Evolutionary conservation across 2,113 vertebrate genomes (phyloP).

Genomic region (Gymnobelideus leadbeateri): DNA sequence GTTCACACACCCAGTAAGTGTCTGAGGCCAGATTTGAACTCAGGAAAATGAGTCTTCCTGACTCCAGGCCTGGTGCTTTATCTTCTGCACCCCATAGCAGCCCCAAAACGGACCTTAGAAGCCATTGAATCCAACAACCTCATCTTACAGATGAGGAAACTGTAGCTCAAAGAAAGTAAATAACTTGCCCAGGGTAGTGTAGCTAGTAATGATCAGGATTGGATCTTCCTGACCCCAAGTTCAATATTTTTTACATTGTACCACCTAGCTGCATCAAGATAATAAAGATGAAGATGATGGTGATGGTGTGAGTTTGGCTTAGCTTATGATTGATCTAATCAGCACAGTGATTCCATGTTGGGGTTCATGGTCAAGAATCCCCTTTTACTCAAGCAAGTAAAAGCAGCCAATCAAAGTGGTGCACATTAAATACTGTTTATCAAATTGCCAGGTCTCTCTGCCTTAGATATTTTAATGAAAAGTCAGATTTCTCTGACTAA

Average conservation of each 20-base stretch:
- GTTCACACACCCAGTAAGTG: not conserved
- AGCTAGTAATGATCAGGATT: not conserved
- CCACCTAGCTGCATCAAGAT: not conserved
- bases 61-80: not conserved
- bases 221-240: not conserved
- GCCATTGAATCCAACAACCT: not conserved
- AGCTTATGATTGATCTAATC: not conserved
- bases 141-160: not conserved
- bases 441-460: slow-evolving; percentile 29
- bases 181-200: too few relatives aligned
- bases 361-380: not conserved
- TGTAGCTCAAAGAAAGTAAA: not conserved
- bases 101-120: not conserved
- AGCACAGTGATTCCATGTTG: not conserved
- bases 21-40: not conserved
- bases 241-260: not conserved
- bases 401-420: slow-evolving; percentile 30
- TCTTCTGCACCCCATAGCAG: not conserved
- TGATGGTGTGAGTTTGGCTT: not conserved
- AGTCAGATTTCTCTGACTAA: slow-evolving; percentile 5
- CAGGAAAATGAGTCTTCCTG: not conserved
- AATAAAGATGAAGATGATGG: not conserved
- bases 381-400: slow-evolving; percentile 9
- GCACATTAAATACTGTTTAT: not conserved
- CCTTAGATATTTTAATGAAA: slow-evolving; percentile 30